Conservation (phyloP, 2,113 vertebrate species). For the Choloepus hoffmanni region DNA sequence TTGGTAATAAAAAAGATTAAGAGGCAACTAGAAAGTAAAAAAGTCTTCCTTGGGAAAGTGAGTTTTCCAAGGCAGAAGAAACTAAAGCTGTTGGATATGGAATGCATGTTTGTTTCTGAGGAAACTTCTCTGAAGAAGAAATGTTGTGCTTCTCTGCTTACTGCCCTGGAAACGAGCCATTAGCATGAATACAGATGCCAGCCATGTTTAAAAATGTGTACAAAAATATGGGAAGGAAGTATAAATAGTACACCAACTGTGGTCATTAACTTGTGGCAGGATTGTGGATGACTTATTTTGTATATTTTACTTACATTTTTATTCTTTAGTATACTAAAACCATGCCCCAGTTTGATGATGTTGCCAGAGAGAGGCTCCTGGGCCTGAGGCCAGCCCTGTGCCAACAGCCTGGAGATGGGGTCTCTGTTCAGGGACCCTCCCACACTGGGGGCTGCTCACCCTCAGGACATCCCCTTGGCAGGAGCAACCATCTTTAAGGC, state of each 20-base stretch:
- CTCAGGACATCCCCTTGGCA: not conserved
- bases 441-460: not conserved
- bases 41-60: not conserved
- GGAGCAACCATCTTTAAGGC: not conserved
- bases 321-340: not conserved
- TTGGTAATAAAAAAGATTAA: conserved; percentile 5
- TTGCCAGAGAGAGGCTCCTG: not conserved
- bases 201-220: not conserved
- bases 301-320: not conserved
- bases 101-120: not conserved
- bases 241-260: not conserved
- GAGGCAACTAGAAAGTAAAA: conserved; percentile 23
- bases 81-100: not conserved
- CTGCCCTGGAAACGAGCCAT: not conserved
- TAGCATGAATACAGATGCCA: not conserved
- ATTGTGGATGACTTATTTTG: not conserved
- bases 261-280: not conserved
- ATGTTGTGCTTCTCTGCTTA: not conserved
- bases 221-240: not conserved
- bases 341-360: not conserved
- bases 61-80: not conserved
- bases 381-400: not conserved
- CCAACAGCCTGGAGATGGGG: not conserved
- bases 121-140: not conserved
- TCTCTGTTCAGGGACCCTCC: not conserved